phyloP scores from a whole-genome alignment of 1,140 invertebrate genomes.

The Pomacea maculata region DNA sequence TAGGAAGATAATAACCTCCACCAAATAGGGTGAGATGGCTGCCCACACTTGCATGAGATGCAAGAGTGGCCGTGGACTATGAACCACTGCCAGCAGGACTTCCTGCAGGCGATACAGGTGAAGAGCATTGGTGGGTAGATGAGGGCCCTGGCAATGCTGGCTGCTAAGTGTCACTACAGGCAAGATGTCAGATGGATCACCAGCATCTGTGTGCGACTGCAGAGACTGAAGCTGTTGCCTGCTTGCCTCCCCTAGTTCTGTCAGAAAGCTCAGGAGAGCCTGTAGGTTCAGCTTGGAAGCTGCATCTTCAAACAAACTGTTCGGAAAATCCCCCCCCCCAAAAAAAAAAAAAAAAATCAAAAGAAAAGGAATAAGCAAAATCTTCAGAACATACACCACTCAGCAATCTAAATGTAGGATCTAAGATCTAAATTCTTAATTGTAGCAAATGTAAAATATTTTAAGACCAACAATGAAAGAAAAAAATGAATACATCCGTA shows the following conservation, averaged over 20 bases:
- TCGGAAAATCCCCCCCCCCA: constrained; percentile 10
- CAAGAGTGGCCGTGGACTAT: constrained; percentile 85
- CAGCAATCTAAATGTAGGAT: too few species aligned
- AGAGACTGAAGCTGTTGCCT: constrained; percentile 74
- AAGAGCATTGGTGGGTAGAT: constrained; percentile 64
- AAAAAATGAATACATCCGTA: too few species aligned
- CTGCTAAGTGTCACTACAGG: constrained; percentile 11
- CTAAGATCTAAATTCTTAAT: too few species aligned
- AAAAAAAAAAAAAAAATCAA: background rate
- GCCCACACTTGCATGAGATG: constrained; percentile 92
- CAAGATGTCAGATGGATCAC: too few species aligned
- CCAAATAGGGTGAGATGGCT: constrained; percentile 87
- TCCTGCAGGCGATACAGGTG: constrained; percentile 85
- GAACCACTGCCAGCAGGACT: constrained; percentile 85
- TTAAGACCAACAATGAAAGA: too few species aligned
- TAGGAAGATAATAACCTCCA: constrained; percentile 75
- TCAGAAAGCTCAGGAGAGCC: constrained; percentile 82
- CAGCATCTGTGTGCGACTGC: background rate
- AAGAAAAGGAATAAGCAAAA: too few species aligned
- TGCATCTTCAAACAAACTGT: constrained; percentile 76
- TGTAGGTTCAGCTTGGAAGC: constrained; percentile 86
- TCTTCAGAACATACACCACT: too few species aligned
- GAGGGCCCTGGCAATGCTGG: constrained; percentile 30
- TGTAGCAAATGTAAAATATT: too few species aligned
- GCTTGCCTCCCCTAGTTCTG: constrained; percentile 82